These are phyloP conservation scores for Anniella stebbinsi DNA, from an alignment of 2,797 vertebrate species.

Conservation along the genomic window DNA sequence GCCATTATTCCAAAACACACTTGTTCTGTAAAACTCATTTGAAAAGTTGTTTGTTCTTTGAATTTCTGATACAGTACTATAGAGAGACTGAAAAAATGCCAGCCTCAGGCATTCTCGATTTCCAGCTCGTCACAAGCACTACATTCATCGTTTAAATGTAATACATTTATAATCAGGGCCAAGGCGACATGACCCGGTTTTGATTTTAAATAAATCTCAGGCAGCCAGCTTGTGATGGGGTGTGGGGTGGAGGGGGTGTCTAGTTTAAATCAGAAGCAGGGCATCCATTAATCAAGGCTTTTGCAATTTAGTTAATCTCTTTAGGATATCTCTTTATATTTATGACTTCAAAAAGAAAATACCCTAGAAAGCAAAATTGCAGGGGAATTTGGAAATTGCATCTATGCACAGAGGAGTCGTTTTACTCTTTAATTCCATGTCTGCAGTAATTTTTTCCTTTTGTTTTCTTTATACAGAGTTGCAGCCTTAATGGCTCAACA, in stretches of 20 bases:
- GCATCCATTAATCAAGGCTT: slow-evolving; percentile 39
- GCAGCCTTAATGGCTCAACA: slow-evolving; percentile 17
- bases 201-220: slow-evolving; percentile 70
- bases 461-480: slow-evolving; percentile 4
- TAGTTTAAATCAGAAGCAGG: slow-evolving; percentile 62
- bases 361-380: background rate
- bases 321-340: slow-evolving; percentile 55
- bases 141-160: slow-evolving; percentile 60
- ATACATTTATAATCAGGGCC: slow-evolving; percentile 66
- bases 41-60: slow-evolving; percentile 53
- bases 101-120: slow-evolving; percentile 59
- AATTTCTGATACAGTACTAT: slow-evolving; percentile 12
- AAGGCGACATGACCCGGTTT: slow-evolving; percentile 56
- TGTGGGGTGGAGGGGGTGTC: background rate
- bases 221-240: slow-evolving; percentile 27
- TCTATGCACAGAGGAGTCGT: background rate
- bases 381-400: slow-evolving; percentile 19
- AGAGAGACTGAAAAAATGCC: slow-evolving; percentile 62
- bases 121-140: slow-evolving; percentile 55
- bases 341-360: slow-evolving; percentile 49
- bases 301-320: slow-evolving; percentile 57
- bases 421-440: slow-evolving; percentile 11
- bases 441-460: background rate
- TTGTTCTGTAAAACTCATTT: slow-evolving; percentile 50
- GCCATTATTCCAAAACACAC: slow-evolving; percentile 12